A percentile compares a stretch with the other conserved stretches of the same genome.
Evolutionary conservation across 2,113 vertebrate genomes (phyloP).

Genomic region (Rana temporaria): DNA sequence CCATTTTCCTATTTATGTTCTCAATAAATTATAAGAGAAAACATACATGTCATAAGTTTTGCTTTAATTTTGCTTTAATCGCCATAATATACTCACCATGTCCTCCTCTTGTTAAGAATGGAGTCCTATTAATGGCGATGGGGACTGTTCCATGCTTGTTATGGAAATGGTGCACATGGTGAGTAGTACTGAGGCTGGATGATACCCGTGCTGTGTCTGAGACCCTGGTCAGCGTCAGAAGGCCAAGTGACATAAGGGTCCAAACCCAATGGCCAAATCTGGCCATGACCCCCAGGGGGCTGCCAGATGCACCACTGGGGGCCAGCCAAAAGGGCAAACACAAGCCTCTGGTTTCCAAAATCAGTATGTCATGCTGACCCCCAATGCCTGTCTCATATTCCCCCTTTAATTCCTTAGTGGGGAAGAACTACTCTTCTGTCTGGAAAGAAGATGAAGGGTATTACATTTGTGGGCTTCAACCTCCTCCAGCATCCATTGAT

Average conservation of each 20-base stretch:
- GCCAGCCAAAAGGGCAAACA: slow-evolving; percentile 37
- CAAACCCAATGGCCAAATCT: slow-evolving; percentile 55
- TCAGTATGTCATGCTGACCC: slow-evolving; percentile 55
- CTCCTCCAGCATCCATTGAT: slow-evolving; percentile 56
- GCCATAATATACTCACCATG: slow-evolving; percentile 82
- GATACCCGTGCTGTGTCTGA: slow-evolving; percentile 87
- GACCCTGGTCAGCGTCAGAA: slow-evolving; percentile 68
- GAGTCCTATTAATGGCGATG: slow-evolving; percentile 94
- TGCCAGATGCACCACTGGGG: slow-evolving; percentile 28
- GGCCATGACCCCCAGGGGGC: slow-evolving; percentile 57
- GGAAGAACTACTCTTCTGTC: slow-evolving; percentile 45
- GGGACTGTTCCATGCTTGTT: slow-evolving; percentile 91
- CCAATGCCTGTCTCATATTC: slow-evolving; percentile 48
- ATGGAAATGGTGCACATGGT: slow-evolving; percentile 95
- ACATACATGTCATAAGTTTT: background rate
- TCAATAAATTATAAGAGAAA: background rate
- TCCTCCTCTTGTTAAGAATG: slow-evolving; percentile 89
- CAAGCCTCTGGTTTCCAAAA: slow-evolving; percentile 50
- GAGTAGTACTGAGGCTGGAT: slow-evolving; percentile 93
- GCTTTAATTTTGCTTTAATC: background rate
- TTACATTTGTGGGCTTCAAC: slow-evolving; percentile 51
- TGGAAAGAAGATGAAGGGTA: slow-evolving; percentile 32
- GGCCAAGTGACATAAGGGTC: slow-evolving; percentile 60
- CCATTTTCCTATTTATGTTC: background rate
- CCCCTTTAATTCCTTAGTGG: slow-evolving; percentile 34